These are phyloP conservation scores for Macropus fuliginosus DNA, from an alignment of 2,797 vertebrate species.

Conservation along the genomic window DNA sequence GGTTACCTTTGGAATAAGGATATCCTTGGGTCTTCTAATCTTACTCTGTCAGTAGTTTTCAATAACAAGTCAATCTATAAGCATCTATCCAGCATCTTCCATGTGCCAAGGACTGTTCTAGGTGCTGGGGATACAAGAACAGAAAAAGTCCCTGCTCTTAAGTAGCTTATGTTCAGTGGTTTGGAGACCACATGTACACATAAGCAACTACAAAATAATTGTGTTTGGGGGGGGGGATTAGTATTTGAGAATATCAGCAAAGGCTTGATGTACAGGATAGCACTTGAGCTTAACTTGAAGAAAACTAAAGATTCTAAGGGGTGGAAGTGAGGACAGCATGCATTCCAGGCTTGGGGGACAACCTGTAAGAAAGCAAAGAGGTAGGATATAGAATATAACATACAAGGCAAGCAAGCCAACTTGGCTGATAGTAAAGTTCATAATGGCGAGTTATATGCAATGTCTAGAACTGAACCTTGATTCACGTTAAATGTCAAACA, in stretches of 20 bases:
- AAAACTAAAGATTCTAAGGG: background rate
- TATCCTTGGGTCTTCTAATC: background rate
- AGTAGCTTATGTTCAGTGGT: fast-evolving
- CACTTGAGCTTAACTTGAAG: background rate
- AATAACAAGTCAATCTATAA: no score
- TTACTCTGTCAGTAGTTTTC: background rate
- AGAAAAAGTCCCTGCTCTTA: fast-evolving
- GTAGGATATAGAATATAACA: background rate
- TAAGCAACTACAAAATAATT: background rate
- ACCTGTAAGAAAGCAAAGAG: background rate
- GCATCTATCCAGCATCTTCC: background rate
- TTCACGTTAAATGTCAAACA: background rate
- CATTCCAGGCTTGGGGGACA: background rate
- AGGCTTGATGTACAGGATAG: background rate
- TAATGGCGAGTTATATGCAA: background rate
- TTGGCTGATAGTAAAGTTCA: background rate
- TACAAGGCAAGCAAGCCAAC: background rate
- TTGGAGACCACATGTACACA: background rate
- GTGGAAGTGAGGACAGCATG: background rate
- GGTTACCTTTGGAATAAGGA: background rate
- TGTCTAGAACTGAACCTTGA: background rate
- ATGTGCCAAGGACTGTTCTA: background rate
- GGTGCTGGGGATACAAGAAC: background rate
- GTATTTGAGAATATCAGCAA: background rate
- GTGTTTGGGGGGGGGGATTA: background rate